Conservation (phyloP, 2,113 vertebrate genomes). For the Okapia johnstoni region DNA sequence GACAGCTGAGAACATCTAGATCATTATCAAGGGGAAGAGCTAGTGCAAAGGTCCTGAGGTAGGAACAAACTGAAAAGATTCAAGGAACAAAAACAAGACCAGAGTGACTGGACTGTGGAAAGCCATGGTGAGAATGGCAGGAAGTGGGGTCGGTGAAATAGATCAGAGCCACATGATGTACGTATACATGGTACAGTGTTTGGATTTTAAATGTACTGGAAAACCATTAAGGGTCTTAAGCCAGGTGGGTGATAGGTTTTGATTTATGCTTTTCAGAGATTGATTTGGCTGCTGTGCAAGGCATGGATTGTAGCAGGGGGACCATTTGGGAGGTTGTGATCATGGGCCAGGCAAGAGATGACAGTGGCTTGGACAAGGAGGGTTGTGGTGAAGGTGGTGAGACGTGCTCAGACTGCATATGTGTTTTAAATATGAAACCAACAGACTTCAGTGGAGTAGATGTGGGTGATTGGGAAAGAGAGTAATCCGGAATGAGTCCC, state of each 20-base stretch:
- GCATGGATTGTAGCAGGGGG: not conserved
- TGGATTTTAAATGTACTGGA: not conserved
- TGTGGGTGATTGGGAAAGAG: not conserved
- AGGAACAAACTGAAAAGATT: not conserved
- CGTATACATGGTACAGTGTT: not conserved
- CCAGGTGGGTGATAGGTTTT: not conserved
- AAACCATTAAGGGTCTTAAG: not conserved
- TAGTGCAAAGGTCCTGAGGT: constrained; percentile 8
- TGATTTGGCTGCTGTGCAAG: not conserved
- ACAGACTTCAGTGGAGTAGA: not conserved
- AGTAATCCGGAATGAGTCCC: not conserved
- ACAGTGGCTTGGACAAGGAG: not conserved
- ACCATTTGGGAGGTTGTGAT: not conserved
- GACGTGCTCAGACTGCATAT: not conserved
- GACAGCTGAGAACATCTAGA: not conserved
- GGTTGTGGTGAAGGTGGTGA: not conserved
- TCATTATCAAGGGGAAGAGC: not conserved
- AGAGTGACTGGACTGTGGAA: not conserved
- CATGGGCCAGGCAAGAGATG: not conserved
- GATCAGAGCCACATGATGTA: not conserved
- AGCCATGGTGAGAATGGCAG: not conserved
- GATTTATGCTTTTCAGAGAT: not conserved
- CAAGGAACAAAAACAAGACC: not conserved
- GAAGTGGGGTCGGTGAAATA: not conserved
- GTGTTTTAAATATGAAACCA: constrained; percentile 11